Percentiles rank a stretch among this genome's conserved stretches.
phyloP scores from a whole-genome alignment of 1,140 invertebrate genomes.

The Zaprionus vittiger region DNA sequence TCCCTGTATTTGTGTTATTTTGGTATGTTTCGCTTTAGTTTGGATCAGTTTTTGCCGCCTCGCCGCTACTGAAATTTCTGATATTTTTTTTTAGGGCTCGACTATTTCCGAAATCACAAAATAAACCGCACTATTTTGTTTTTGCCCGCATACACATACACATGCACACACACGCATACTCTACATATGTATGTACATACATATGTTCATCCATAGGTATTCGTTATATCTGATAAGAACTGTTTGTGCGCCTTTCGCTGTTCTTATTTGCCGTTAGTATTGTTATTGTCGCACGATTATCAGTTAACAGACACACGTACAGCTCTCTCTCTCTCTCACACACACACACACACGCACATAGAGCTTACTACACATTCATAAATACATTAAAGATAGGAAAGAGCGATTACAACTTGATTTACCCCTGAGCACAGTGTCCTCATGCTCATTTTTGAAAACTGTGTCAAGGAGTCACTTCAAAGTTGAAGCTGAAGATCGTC shows the following conservation, averaged over 20 bases:
- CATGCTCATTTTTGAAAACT: neutral
- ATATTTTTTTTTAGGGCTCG: conserved; percentile 29
- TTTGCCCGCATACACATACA: neutral
- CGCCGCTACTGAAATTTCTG: conserved; percentile 24
- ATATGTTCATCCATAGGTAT: conserved; percentile 35
- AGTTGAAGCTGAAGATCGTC: neutral
- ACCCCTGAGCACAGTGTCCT: conserved; percentile 54
- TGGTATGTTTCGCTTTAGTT: conserved; percentile 46
- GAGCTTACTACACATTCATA: conserved; percentile 56
- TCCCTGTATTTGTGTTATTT: conserved; percentile 53
- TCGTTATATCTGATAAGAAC: conserved; percentile 22
- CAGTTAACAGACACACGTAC: conserved; percentile 14
- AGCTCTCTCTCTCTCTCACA: neutral
- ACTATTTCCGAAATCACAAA: conserved; percentile 22
- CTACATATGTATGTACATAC: neutral
- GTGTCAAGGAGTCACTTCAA: neutral
- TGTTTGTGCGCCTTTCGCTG: conserved; percentile 2
- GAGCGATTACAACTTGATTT: conserved; percentile 74
- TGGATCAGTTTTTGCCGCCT: conserved; percentile 14
- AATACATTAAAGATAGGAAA: conserved; percentile 70
- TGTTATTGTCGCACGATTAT: conserved; percentile 17
- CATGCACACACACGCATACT: neutral
- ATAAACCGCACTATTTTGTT: neutral
- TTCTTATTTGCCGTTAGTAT: conserved; percentile 17
- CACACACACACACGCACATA: conserved; percentile 22